Evolutionary conservation across 2,888 invertebrate species (phyloP).

Genomic region (Itoplectis maculator): DNA sequence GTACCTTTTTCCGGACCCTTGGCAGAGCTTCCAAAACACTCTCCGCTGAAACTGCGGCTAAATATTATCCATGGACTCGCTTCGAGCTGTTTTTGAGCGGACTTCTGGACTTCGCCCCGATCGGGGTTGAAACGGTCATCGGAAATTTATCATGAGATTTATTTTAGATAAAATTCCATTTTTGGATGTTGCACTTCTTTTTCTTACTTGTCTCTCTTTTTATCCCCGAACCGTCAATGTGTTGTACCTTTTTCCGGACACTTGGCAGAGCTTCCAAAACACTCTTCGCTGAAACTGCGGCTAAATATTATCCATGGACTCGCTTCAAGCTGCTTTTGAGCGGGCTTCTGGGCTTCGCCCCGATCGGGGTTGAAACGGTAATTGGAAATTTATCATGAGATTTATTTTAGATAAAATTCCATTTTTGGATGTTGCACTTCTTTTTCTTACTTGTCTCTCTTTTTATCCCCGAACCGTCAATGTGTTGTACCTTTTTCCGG

Average conservation of each 20-base stretch:
- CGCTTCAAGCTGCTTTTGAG: neutral
- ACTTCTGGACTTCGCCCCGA: too few relatives aligned
- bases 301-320: conserved; percentile 1
- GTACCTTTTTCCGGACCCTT: conserved; percentile 59
- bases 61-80: conserved; percentile 1
- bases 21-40: conserved; percentile 63
- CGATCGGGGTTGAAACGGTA: too few relatives aligned
- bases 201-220: neutral
- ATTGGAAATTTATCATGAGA: neutral
- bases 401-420: neutral
- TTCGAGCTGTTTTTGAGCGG: neutral
- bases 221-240: conserved; percentile 40
- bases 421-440: neutral
- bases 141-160: neutral
- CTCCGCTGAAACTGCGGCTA: too few relatives aligned
- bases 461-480: conserved; percentile 24
- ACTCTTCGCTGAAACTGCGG: neutral
- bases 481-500: conserved; percentile 59
- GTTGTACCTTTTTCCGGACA: conserved; percentile 57
- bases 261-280: conserved; percentile 66
- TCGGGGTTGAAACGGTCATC: too few relatives aligned
- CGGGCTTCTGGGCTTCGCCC: too few relatives aligned
- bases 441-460: neutral
- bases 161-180: too few relatives aligned
- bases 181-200: neutral